Conservation (phyloP, 2,888 invertebrate species). For the Scaptomyza tumidula region DNA sequence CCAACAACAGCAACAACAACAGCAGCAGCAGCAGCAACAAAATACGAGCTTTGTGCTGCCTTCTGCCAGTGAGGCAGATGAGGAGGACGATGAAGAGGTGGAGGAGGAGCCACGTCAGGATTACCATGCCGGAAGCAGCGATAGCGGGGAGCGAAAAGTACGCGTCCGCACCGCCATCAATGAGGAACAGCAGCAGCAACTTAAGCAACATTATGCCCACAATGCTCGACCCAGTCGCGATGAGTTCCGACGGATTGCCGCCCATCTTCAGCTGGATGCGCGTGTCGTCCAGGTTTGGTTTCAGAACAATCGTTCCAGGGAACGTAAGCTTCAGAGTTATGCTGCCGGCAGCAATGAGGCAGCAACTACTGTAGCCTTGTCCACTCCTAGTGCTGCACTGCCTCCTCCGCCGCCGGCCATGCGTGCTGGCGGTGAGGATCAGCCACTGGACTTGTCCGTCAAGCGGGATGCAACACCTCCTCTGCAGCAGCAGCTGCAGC, state of each 20-base stretch:
- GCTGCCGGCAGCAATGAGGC: constrained; percentile 27
- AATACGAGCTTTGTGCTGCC: constrained; percentile 61
- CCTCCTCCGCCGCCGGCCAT: constrained; percentile 25
- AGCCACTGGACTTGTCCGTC: constrained; percentile 95
- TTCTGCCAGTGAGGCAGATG: constrained; percentile 87
- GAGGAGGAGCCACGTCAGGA: constrained; percentile 67
- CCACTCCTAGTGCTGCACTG: constrained; percentile 27
- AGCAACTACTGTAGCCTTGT: not conserved
- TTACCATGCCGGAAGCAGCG: constrained; percentile 84
- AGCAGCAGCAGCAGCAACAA: constrained; percentile 45
- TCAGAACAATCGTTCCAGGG: constrained; percentile 96
- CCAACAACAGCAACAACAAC: constrained; percentile 63
- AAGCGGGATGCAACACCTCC: constrained; percentile 90
- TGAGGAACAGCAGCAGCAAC: constrained; percentile 95
- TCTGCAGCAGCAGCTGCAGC: constrained; percentile 84
- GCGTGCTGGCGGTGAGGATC: constrained; percentile 85
- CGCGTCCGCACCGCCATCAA: constrained; percentile 97
- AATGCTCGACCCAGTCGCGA: constrained; percentile 98
- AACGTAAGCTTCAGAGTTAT: constrained; percentile 88
- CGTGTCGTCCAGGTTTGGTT: constrained; percentile 97
- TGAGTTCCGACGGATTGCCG: constrained; percentile 95
- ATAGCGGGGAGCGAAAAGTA: constrained; percentile 89
- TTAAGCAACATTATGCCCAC: constrained; percentile 94
- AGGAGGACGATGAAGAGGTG: constrained; percentile 64
- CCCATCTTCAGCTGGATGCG: constrained; percentile 89